phyloP scores from a whole-genome alignment of 1,140 invertebrate species.

The Bradysia coprophila region DNA sequence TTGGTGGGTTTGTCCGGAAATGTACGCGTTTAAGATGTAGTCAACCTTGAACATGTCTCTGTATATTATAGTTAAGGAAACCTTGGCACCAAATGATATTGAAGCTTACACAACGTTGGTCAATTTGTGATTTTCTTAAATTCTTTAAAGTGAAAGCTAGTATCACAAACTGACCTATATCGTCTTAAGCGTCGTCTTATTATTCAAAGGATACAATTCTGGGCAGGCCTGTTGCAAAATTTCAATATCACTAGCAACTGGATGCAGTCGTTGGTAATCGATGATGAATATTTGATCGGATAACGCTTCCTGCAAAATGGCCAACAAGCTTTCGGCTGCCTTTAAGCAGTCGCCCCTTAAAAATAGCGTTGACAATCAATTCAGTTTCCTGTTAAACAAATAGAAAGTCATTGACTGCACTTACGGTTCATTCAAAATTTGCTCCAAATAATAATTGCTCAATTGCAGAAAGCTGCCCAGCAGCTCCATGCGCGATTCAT shows the following conservation, averaged over 20 bases:
- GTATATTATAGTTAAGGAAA: no score
- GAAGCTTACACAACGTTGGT: no score
- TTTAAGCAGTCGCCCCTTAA: conserved; percentile 4
- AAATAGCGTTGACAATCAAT: conserved; percentile 8
- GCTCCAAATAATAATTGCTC: conserved; percentile 12
- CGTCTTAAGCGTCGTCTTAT: no score
- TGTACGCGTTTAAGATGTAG: conserved; percentile 20
- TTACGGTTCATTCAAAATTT: conserved; percentile 15
- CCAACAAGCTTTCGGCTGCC: conserved; percentile 28
- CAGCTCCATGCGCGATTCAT: conserved; percentile 28
- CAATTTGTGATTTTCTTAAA: no score
- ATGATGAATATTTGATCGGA: conserved; percentile 45
- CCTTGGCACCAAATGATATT: no score
- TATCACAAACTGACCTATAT: no score
- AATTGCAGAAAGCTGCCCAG: conserved; percentile 22
- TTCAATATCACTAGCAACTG: conserved; percentile 37
- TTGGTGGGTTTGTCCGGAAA: conserved; percentile 14
- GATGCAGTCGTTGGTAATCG: conserved; percentile 45
- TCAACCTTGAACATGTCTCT: conserved; percentile 24
- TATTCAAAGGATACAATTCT: conserved; percentile 30
- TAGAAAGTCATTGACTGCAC: background rate
- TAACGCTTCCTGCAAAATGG: conserved; percentile 37
- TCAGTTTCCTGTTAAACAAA: conserved; percentile 20
- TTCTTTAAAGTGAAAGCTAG: no score
- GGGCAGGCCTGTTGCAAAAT: conserved; percentile 33